Percentiles rank a stretch among this genome's conserved stretches.
Evolutionary conservation across 2,113 vertebrate genomes (phyloP).

Genomic region (Lophius piscatorius): DNA sequence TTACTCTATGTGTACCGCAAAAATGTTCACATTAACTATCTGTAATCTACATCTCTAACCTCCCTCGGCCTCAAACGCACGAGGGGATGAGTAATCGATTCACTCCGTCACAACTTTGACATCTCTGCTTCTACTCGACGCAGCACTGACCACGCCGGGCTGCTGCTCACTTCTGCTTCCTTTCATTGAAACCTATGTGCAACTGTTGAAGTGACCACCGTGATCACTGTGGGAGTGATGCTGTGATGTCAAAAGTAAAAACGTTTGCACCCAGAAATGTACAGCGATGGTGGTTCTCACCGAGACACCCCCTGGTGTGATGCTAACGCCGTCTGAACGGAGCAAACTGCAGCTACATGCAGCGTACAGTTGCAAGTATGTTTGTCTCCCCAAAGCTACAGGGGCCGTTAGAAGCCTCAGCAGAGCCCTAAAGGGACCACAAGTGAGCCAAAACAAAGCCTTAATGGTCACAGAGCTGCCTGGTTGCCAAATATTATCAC

Average conservation of each 20-base stretch:
- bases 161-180: conserved; percentile 14
- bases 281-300: conserved; percentile 42
- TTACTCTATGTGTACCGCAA: conserved; percentile 57
- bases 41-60: conserved; percentile 47
- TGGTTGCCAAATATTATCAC: conserved; percentile 29
- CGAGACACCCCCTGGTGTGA: conserved; percentile 24
- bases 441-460: conserved; percentile 50
- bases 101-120: background rate
- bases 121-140: conserved; percentile 9
- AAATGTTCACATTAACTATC: conserved; percentile 46
- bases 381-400: conserved; percentile 45
- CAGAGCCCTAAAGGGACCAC: conserved; percentile 41
- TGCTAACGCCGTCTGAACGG: conserved; percentile 26
- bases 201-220: conserved; percentile 12
- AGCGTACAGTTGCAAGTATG: conserved; percentile 43
- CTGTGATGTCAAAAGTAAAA: conserved; percentile 34
- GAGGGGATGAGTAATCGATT: background rate
- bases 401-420: conserved; percentile 43
- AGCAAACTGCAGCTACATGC: conserved; percentile 47
- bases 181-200: conserved; percentile 30
- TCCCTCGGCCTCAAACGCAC: conserved; percentile 10
- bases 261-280: conserved; percentile 51
- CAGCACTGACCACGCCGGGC: conserved; percentile 21
- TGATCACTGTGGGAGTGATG: conserved; percentile 4
- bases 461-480: conserved; percentile 58